A percentile compares a stretch with the other conserved stretches of the same genome.
Evolutionary conservation across 1,140 invertebrate genomes (phyloP).

Genomic region (Neodiprion lecontei): DNA sequence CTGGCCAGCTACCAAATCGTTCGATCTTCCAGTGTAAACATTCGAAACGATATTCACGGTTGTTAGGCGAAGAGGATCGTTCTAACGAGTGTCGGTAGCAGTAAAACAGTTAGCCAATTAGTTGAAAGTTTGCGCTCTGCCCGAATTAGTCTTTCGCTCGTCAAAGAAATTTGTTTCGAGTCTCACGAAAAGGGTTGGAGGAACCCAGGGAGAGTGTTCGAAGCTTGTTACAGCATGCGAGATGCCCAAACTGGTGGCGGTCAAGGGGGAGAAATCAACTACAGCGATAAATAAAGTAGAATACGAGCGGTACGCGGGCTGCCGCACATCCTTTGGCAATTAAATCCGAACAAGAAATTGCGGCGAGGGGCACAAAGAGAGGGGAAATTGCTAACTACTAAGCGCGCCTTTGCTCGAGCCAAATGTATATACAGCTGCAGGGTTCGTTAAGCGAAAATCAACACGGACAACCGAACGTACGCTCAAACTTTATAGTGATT

Average conservation of each 20-base stretch:
- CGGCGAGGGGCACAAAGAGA: background rate
- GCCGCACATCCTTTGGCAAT: conserved; percentile 4
- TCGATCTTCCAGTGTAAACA: too few relatives aligned
- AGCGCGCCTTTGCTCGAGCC: background rate
- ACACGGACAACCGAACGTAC: background rate
- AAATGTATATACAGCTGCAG: background rate
- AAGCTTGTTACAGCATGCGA: too few relatives aligned
- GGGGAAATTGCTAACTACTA: background rate
- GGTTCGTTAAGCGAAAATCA: conserved; percentile 7
- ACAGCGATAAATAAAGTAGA: background rate
- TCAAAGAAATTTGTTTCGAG: too few relatives aligned
- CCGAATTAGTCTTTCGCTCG: too few relatives aligned
- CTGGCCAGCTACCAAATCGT: too few relatives aligned
- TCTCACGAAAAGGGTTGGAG: too few relatives aligned
- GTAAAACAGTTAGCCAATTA: too few relatives aligned
- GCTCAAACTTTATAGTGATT: background rate
- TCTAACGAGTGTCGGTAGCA: too few relatives aligned
- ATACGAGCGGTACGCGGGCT: background rate
- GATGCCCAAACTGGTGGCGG: background rate
- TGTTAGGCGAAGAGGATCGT: too few relatives aligned
- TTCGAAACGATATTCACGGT: too few relatives aligned
- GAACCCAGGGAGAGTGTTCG: too few relatives aligned
- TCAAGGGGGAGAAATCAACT: background rate
- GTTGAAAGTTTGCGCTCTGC: too few relatives aligned
- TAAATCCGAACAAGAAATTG: background rate